Percentiles rank a stretch among this genome's conserved stretches.
Evolutionary conservation across 2,113 vertebrate genomes (phyloP).

Genomic region (Zootoca vivipara): DNA sequence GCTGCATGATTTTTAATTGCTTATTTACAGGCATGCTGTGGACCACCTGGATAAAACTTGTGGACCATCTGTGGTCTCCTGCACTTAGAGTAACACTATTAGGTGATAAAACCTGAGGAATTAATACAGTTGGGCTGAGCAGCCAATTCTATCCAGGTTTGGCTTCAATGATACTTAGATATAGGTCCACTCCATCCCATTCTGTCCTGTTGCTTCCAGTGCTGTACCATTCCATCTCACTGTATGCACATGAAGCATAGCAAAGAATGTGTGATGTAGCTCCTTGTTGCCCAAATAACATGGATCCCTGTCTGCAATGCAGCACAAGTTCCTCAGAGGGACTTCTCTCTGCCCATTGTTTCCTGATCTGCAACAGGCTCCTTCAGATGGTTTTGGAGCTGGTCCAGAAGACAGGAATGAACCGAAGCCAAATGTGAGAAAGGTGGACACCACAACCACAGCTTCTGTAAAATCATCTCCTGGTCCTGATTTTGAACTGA

Average conservation of each 20-base stretch:
- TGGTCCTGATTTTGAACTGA: too few species aligned
- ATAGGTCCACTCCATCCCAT: too few species aligned
- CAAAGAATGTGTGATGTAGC: background rate
- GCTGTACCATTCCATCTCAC: too few species aligned
- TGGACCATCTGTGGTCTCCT: too few species aligned
- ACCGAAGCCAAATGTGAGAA: slow-evolving; percentile 62
- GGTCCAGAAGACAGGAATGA: slow-evolving; percentile 53
- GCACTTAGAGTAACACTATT: background rate
- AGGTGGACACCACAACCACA: slow-evolving; percentile 54
- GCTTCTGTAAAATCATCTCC: slow-evolving; percentile 67
- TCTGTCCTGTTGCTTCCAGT: too few species aligned
- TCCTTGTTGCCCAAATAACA: background rate
- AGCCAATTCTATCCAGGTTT: too few species aligned
- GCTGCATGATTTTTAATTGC: too few species aligned
- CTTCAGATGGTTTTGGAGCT: slow-evolving; percentile 58
- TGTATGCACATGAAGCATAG: background rate
- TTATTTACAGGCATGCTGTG: too few species aligned
- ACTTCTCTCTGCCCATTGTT: background rate
- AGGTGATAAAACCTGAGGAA: slow-evolving; percentile 11
- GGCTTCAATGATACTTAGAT: too few species aligned
- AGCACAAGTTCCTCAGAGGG: background rate
- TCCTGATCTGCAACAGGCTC: background rate
- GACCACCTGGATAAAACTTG: too few species aligned
- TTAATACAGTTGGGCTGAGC: background rate
- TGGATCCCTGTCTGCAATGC: background rate